phyloP scores from a whole-genome alignment of 2,797 vertebrate species.

The Leptodactylus fallax region DNA sequence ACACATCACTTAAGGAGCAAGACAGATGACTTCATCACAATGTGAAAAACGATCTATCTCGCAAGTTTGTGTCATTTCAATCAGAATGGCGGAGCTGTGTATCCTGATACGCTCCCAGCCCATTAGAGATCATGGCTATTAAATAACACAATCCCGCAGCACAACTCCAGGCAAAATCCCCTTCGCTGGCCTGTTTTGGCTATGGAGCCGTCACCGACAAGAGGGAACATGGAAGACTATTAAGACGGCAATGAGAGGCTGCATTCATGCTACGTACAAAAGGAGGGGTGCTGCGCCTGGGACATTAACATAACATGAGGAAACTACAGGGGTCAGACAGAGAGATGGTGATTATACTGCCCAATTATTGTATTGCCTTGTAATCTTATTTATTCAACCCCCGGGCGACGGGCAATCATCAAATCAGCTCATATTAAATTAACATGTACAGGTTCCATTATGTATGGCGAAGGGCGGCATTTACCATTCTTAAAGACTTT shows the following conservation, averaged over 20 bases:
- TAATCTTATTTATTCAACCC: slow-evolving; percentile 43
- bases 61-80: slow-evolving; percentile 72
- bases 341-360: slow-evolving; percentile 37
- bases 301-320: slow-evolving; percentile 18
- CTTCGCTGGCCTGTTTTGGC: background rate
- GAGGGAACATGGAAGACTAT: slow-evolving; percentile 3
- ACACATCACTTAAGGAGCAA: slow-evolving; percentile 76
- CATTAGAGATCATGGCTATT: slow-evolving; percentile 35
- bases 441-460: slow-evolving; percentile 12
- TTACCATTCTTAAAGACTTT: background rate
- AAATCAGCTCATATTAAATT: slow-evolving; percentile 34
- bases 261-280: background rate
- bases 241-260: background rate
- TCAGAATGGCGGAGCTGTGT: slow-evolving; percentile 30
- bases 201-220: background rate
- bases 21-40: slow-evolving; percentile 81
- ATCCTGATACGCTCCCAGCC: slow-evolving; percentile 15
- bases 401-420: slow-evolving; percentile 28
- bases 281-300: background rate
- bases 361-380: slow-evolving; percentile 31
- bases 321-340: background rate
- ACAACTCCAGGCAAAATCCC: slow-evolving; percentile 2
- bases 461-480: background rate
- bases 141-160: slow-evolving; percentile 35
- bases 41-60: slow-evolving; percentile 73